phyloP scores from a whole-genome alignment of 1,140 invertebrate genomes.

The Halotydeus destructor region DNA sequence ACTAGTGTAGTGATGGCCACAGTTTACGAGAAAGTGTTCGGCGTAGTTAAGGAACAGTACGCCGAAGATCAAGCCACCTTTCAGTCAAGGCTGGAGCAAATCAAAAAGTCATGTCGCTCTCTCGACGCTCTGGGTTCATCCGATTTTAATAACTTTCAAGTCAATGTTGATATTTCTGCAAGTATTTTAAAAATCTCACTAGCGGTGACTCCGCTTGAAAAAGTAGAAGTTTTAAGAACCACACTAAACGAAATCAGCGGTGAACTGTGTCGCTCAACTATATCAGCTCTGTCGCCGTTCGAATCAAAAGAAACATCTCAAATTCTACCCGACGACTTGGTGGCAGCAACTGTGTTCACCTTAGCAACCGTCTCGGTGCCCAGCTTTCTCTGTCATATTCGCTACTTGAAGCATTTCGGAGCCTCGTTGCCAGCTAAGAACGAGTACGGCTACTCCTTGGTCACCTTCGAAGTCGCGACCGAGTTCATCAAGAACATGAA shows the following conservation, averaged over 20 bases:
- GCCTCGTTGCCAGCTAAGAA: conserved; percentile 7
- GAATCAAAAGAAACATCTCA: background rate
- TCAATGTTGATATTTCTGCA: background rate
- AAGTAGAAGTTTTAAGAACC: conserved; percentile 5
- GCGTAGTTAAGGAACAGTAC: conserved; percentile 26
- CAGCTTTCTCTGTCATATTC: conserved; percentile 4
- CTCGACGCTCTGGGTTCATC: conserved; percentile 5
- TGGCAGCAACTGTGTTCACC: conserved; percentile 5
- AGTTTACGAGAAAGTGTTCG: conserved; percentile 14
- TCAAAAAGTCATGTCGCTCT: background rate
- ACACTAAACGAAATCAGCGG: conserved; percentile 7
- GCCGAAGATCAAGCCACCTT: background rate
- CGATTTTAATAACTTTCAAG: conserved; percentile 5
- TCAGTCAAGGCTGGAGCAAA: background rate
- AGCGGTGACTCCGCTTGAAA: conserved; percentile 7
- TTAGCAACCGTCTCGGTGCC: background rate
- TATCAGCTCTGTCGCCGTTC: conserved; percentile 1
- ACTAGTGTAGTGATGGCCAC: conserved; percentile 9
- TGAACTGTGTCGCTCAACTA: background rate
- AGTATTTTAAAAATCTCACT: background rate
- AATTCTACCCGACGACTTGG: conserved; percentile 9
- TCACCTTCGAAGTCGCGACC: conserved; percentile 10
- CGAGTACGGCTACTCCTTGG: conserved; percentile 9
- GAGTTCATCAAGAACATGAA: conserved; percentile 9
- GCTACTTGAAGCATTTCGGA: conserved; percentile 7